Conservation (phyloP, 2,888 invertebrate genomes). For the Lacanobia wlatinum region DNA sequence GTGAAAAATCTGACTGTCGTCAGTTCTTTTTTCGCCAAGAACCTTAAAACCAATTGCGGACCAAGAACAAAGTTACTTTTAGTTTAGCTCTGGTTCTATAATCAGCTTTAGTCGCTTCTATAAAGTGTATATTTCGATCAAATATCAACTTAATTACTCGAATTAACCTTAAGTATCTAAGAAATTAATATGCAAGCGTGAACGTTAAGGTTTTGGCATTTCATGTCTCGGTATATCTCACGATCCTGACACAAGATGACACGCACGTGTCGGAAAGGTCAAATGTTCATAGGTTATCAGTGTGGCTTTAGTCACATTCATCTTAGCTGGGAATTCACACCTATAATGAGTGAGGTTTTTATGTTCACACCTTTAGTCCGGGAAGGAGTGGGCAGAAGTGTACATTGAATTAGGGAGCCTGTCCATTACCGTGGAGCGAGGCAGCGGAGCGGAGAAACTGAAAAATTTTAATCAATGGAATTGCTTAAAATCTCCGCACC, state of each 20-base stretch:
- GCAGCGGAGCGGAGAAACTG: too few species aligned
- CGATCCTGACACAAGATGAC: constrained; percentile 50
- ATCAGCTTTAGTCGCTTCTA: not conserved
- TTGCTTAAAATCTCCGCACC: too few species aligned
- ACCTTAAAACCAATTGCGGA: not conserved
- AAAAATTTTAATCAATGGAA: too few species aligned
- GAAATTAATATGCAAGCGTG: constrained; percentile 37
- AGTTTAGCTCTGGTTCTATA: too few species aligned
- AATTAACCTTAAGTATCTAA: constrained; percentile 17
- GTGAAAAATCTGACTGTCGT: not conserved
- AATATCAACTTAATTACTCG: constrained; percentile 1
- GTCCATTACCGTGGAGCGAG: too few species aligned
- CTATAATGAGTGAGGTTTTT: not conserved
- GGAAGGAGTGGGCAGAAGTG: not conserved
- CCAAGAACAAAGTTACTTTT: too few species aligned
- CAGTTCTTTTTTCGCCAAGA: not conserved
- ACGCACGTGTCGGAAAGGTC: constrained; percentile 32
- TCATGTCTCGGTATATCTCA: constrained; percentile 33
- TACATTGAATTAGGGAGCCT: not conserved
- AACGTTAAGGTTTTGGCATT: constrained; percentile 52
- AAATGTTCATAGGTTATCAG: constrained; percentile 32
- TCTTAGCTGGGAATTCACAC: constrained; percentile 27
- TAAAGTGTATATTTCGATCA: not conserved
- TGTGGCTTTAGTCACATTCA: constrained; percentile 33
- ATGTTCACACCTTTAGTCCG: not conserved